Base-by-base conservation (phyloP, 2,888 invertebrate genomes). In the Watsonalla binaria region DNA sequence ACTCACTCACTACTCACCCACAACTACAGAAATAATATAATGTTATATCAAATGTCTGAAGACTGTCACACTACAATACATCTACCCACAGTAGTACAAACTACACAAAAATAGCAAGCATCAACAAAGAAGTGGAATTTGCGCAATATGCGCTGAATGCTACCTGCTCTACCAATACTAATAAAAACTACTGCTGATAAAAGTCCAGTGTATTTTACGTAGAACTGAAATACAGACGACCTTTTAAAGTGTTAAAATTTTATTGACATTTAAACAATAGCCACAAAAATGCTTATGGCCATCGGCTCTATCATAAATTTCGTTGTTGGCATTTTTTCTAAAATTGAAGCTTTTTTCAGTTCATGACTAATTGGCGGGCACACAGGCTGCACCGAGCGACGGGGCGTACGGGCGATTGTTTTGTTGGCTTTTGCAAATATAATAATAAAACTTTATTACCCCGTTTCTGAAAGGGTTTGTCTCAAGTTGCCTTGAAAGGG, bases 371-470 rank as follows among this genome's bases (percentile, higher is more conserved):
- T 90, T 87, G 85, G 80, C 65, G 70, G 69, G 76, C 74, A 77
- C 74, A 70, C 65, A 75, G 24, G 24, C 24, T 24, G 72, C 71
- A 65, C 65, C 60, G 67, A 80, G 65, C 88, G 74, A 74, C 85
- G 79, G 89, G 89, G 88, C 77, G 85, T 79, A 74, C 59, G 86
- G 78, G 72, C 59, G 65, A 67, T 84, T 81, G 84, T 87, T 82
- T 81, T 70, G 69, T 78, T 54, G 65, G 72, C 77, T 84, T 75
- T 89, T 80, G 90, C 90, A 88, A 89, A 90, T 87, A 90, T 90
- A 82, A 89, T 87, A 89, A 86, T 86, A 90, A 86, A 86, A 84
- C 70, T 88, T 89, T 90, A 89, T 85, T 87, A 87, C 88, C 87
- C 88, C 85, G 82, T 87, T 86, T 81, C 74, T 81, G 65, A 90